These are phyloP conservation scores for Caloenas nicobarica DNA, from an alignment of 2,113 vertebrate genomes.

Conservation along the genomic window DNA sequence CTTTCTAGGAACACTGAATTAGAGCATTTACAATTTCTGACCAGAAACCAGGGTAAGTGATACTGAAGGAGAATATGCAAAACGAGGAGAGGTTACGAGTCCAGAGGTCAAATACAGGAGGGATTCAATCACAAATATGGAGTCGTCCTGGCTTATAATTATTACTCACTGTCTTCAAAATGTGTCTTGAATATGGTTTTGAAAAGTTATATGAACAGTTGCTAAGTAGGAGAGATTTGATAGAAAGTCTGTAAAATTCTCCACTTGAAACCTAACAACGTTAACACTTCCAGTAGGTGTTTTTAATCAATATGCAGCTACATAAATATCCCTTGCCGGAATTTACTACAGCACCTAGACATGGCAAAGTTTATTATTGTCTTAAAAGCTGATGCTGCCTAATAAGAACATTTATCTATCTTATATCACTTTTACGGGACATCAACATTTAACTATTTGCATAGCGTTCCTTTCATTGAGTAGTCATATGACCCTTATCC, in stretches of 20 bases:
- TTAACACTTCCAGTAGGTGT: background rate
- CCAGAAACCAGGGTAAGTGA: background rate
- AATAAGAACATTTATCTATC: background rate
- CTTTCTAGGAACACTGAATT: background rate
- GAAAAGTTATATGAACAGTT: background rate
- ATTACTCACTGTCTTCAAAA: background rate
- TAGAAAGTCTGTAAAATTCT: background rate
- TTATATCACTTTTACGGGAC: background rate
- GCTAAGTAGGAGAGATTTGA: background rate
- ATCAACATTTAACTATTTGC: background rate
- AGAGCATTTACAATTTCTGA: background rate
- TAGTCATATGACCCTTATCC: background rate
- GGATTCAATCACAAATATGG: background rate
- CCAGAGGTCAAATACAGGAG: background rate
- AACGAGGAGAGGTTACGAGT: background rate
- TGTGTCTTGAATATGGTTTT: background rate
- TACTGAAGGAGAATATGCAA: background rate
- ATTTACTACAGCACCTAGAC: background rate
- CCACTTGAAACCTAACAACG: background rate
- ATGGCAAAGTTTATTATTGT: background rate
- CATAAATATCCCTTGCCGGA: fast-evolving
- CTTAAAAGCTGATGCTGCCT: background rate
- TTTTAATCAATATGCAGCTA: background rate
- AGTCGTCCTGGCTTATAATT: background rate
- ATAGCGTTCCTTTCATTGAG: background rate